A percentile compares a stretch with the other conserved stretches of the same genome.
phyloP scores from a whole-genome alignment of 2,888 invertebrate genomes.

The Lymantria monacha region DNA sequence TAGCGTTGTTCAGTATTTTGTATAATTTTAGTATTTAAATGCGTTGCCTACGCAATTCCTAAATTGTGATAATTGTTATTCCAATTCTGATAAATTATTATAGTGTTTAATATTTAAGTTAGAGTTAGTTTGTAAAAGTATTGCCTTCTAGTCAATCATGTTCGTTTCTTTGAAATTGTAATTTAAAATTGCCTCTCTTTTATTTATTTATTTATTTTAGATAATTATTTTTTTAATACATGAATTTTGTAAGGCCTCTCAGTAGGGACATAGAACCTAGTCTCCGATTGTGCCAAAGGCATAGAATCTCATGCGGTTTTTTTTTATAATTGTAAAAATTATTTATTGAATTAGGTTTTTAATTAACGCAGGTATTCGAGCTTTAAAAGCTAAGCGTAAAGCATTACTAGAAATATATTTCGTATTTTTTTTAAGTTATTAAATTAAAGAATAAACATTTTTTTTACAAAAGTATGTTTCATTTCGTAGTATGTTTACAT shows the following conservation, averaged over 20 bases:
- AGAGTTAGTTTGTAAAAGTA: slow-evolving; percentile 29
- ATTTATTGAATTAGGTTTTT: slow-evolving; percentile 41
- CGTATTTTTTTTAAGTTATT: slow-evolving; percentile 44
- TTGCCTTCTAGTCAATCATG: slow-evolving; percentile 51
- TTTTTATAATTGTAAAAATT: slow-evolving; percentile 21
- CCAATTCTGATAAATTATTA: slow-evolving; percentile 43
- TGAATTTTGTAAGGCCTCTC: slow-evolving; percentile 28
- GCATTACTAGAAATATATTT: slow-evolving; percentile 46
- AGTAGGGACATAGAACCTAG: slow-evolving; percentile 47
- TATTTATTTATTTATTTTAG: slow-evolving; percentile 8
- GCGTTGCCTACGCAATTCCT: slow-evolving; percentile 73
- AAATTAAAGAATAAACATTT: slow-evolving; percentile 48
- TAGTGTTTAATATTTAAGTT: slow-evolving; percentile 41
- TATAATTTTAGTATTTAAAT: slow-evolving; percentile 19
- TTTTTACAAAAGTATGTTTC: slow-evolving; percentile 14
- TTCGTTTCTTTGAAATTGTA: slow-evolving; percentile 20
- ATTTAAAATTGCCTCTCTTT: slow-evolving; percentile 52
- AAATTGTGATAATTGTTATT: slow-evolving; percentile 76
- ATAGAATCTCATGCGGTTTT: slow-evolving; percentile 64
- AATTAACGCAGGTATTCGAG: slow-evolving; percentile 45
- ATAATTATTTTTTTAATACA: slow-evolving; percentile 17
- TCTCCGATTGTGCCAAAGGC: slow-evolving; percentile 72
- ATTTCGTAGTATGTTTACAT: not conserved
- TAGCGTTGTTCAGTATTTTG: slow-evolving; percentile 27
- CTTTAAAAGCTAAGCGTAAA: slow-evolving; percentile 69